Percentiles rank a stretch among this genome's conserved stretches.
Conservation (phyloP, 2,888 invertebrate species). For the Caenorhabditis sp. region DNA sequence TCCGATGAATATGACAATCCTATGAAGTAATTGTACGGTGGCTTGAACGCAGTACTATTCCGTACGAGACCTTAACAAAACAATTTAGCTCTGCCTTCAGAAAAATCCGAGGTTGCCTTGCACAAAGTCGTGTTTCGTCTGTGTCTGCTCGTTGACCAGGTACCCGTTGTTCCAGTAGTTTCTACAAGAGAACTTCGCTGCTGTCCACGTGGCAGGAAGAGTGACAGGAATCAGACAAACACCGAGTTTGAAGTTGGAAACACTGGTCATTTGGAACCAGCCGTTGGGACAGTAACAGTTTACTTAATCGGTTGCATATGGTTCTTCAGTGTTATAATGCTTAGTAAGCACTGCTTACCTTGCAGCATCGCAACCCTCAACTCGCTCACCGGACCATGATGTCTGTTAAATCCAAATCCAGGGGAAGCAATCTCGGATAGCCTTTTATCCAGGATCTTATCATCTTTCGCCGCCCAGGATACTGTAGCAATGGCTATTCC, state of each 20-base stretch:
- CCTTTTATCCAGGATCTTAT: constrained; percentile 1
- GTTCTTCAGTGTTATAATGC: background rate
- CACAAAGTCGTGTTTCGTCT: constrained; percentile 34
- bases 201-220: constrained; percentile 28
- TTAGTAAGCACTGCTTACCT: background rate
- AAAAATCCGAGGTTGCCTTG: no score
- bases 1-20: constrained; percentile 26
- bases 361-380: constrained; percentile 22
- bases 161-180: constrained; percentile 32
- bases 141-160: constrained; percentile 32
- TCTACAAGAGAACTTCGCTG: constrained; percentile 44
- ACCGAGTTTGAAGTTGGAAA: constrained; percentile 29
- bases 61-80: constrained; percentile 17
- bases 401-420: constrained; percentile 24
- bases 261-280: constrained; percentile 43
- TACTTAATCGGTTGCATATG: background rate
- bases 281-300: constrained; percentile 51
- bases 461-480: constrained; percentile 27
- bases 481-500: constrained; percentile 37
- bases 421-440: constrained; percentile 43
- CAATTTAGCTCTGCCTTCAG: background rate
- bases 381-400: constrained; percentile 11
- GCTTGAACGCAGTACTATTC: constrained; percentile 14
- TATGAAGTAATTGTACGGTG: constrained; percentile 35
- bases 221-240: constrained; percentile 35